Percentiles rank a stretch among this genome's conserved stretches.
phyloP scores from a whole-genome alignment of 2,888 invertebrate genomes.

The Philaethria dido region DNA sequence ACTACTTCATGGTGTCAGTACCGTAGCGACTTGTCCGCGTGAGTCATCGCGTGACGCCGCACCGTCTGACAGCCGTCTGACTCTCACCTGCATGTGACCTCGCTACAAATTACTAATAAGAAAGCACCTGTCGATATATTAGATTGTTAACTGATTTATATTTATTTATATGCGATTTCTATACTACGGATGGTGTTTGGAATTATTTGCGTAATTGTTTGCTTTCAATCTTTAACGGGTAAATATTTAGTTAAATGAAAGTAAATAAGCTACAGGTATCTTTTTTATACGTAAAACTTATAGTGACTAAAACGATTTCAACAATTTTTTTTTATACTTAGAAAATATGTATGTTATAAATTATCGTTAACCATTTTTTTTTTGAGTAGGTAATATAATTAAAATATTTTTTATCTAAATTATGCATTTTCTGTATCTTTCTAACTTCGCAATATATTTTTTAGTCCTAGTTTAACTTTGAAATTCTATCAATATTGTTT shows the following conservation, averaged over 20 bases:
- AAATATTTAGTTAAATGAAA: background rate
- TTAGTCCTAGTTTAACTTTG: too few species aligned
- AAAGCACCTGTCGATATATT: conserved; percentile 24
- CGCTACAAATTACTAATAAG: conserved; percentile 22
- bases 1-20: conserved; percentile 3
- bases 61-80: conserved; percentile 40
- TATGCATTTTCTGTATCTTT: too few species aligned
- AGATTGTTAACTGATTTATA: conserved; percentile 3
- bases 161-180: background rate
- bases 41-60: conserved; percentile 42
- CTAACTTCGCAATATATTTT: too few species aligned
- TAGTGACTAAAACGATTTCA: too few species aligned
- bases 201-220: background rate
- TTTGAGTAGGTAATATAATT: too few species aligned
- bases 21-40: conserved; percentile 33
- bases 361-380: too few species aligned
- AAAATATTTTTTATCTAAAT: too few species aligned
- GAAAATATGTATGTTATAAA: too few species aligned
- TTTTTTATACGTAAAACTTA: too few species aligned
- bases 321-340: too few species aligned
- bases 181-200: background rate
- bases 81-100: conserved; percentile 35
- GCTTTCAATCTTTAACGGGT: background rate
- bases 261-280: background rate
- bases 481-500: too few species aligned